phyloP scores from a whole-genome alignment of 1,140 invertebrate genomes.

The Araneus ventricosus region DNA sequence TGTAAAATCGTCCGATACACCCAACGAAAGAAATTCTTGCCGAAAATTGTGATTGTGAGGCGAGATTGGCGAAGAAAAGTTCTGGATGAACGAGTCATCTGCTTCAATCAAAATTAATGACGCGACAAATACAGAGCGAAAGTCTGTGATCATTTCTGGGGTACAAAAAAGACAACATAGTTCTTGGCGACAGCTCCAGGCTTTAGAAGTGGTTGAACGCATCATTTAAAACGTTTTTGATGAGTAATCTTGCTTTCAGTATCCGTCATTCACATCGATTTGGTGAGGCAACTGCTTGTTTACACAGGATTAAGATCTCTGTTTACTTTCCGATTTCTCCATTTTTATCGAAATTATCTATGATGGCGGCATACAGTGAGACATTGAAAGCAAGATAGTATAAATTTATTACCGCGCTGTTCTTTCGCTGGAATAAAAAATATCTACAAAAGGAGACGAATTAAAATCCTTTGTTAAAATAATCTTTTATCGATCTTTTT shows the following conservation, averaged over 20 bases:
- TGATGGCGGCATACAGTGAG: too few relatives aligned
- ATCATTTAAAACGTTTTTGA: background rate
- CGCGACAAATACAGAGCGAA: background rate
- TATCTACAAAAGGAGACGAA: background rate
- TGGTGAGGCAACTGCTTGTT: background rate
- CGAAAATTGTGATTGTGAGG: background rate
- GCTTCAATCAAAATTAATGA: constrained; percentile 39
- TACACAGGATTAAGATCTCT: background rate
- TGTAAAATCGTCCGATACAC: background rate
- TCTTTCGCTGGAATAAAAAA: background rate
- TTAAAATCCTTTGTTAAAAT: background rate
- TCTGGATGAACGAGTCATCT: constrained; percentile 32
- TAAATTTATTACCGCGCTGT: background rate
- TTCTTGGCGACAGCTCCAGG: background rate
- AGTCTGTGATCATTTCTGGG: background rate
- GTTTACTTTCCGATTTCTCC: background rate
- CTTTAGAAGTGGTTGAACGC: background rate
- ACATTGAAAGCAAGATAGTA: background rate
- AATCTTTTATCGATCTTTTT: background rate
- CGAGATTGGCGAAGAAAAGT: background rate
- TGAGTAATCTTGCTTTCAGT: background rate
- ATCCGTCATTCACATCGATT: constrained; percentile 12
- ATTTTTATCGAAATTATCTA: too few relatives aligned
- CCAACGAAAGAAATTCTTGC: background rate
- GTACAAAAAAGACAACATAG: background rate